phyloP scores from a whole-genome alignment of 2,113 vertebrate genomes.

The Tangachromis dhanisi region DNA sequence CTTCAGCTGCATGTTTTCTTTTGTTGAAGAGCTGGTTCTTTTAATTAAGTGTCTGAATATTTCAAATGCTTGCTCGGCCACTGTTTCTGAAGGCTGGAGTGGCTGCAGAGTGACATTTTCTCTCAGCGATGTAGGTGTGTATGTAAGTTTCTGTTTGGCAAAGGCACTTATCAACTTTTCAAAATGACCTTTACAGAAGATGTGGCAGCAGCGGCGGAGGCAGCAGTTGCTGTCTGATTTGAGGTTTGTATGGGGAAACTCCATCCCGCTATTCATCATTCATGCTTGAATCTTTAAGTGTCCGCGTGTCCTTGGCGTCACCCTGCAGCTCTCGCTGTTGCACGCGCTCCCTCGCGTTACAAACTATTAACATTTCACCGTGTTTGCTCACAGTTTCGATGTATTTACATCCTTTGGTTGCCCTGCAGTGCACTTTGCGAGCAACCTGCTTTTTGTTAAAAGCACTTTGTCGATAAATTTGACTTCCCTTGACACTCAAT shows the following conservation, averaged over 20 bases:
- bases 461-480: conserved; percentile 65
- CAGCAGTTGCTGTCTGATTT: neutral
- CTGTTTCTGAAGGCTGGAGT: neutral
- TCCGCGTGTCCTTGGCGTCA: neutral
- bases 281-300: neutral
- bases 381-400: neutral
- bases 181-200: neutral
- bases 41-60: neutral
- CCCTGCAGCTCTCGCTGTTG: neutral
- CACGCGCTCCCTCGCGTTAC: neutral
- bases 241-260: neutral
- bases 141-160: neutral
- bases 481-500: conserved; percentile 65
- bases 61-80: neutral
- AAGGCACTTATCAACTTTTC: neutral
- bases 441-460: conserved; percentile 66
- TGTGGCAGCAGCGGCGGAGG: neutral
- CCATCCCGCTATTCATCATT: conserved; percentile 33
- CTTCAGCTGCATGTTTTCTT: neutral
- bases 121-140: neutral
- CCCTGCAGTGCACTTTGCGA: conserved; percentile 36
- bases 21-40: neutral
- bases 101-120: neutral
- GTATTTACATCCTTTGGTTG: conserved; percentile 49
- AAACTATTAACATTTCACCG: neutral